A percentile compares a stretch with the other conserved stretches of the same genome.
phyloP scores from a whole-genome alignment of 1,140 invertebrate species.

The Aradophagus sp. region DNA sequence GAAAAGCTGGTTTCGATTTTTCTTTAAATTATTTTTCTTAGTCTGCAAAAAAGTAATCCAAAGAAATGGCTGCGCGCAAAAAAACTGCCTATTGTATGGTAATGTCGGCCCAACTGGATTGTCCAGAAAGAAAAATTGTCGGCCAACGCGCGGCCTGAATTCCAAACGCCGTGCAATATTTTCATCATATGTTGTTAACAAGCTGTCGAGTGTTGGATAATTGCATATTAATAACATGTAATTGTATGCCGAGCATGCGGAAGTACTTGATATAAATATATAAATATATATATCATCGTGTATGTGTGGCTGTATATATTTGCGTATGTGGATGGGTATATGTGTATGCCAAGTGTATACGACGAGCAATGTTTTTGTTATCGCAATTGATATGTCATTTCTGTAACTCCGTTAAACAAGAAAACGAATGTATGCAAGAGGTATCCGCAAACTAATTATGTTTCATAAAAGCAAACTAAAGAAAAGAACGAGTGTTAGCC shows the following conservation, averaged over 20 bases:
- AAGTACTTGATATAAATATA: conserved; percentile 14
- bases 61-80: too few relatives aligned
- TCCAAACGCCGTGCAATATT: conserved; percentile 39
- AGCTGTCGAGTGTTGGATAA: conserved; percentile 33
- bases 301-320: neutral
- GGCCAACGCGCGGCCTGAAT: conserved; percentile 35
- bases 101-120: conserved; percentile 7
- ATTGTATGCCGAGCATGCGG: conserved; percentile 38
- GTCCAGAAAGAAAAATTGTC: conserved; percentile 21
- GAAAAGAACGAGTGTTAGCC: conserved; percentile 43
- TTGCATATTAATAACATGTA: conserved; percentile 34
- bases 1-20: too few relatives aligned
- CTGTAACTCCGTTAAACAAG: conserved; percentile 26
- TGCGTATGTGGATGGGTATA: conserved; percentile 8
- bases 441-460: conserved; percentile 52
- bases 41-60: too few relatives aligned
- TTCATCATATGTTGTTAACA: conserved; percentile 24
- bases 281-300: conserved; percentile 1
- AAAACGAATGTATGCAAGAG: conserved; percentile 55
- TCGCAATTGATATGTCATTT: conserved; percentile 39
- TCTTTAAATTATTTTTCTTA: too few relatives aligned
- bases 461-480: conserved; percentile 51
- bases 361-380: conserved; percentile 41
- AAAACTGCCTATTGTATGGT: conserved; percentile 29
- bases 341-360: conserved; percentile 10